A percentile compares a stretch with the other conserved stretches of the same genome.
These are phyloP conservation scores for Gulo gulo DNA, from an alignment of 2,113 vertebrate genomes.

Conservation along the genomic window DNA sequence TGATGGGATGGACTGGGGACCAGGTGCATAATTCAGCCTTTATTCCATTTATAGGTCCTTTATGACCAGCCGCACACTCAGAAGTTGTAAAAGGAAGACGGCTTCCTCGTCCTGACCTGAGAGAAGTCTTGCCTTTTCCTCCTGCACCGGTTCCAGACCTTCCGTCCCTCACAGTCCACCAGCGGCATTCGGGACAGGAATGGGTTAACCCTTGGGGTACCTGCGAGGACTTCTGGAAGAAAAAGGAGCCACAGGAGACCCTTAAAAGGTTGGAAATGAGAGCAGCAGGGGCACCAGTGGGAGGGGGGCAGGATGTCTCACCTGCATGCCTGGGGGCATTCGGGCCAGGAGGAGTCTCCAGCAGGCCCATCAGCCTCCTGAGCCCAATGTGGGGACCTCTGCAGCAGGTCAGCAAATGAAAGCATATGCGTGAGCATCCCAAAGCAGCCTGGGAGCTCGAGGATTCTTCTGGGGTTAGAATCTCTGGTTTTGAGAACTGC, in stretches of 20 bases:
- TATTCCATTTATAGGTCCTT: conserved; percentile 45
- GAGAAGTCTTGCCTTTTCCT: not conserved
- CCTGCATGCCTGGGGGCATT: not conserved
- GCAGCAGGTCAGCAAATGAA: no score
- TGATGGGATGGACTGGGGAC: conserved; percentile 67
- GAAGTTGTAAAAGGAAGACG: not conserved
- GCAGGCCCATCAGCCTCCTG: not conserved
- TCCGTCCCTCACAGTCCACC: not conserved
- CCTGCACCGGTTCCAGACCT: not conserved
- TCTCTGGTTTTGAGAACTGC: not conserved
- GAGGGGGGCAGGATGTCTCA: no score
- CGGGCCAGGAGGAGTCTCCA: no score
- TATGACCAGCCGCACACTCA: not conserved
- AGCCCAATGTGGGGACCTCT: not conserved
- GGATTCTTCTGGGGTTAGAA: not conserved
- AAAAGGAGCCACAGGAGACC: not conserved
- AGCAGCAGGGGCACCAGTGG: not conserved
- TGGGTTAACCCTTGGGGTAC: no score
- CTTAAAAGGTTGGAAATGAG: fast-evolving
- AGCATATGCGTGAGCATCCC: not conserved
- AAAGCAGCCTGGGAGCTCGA: fast-evolving
- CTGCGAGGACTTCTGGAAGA: not conserved
- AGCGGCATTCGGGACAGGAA: fast-evolving
- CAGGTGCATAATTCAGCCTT: conserved; percentile 53
- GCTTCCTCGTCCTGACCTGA: not conserved